Conservation (phyloP, 1,140 invertebrate genomes). For the Trichonephila clavipes region DNA sequence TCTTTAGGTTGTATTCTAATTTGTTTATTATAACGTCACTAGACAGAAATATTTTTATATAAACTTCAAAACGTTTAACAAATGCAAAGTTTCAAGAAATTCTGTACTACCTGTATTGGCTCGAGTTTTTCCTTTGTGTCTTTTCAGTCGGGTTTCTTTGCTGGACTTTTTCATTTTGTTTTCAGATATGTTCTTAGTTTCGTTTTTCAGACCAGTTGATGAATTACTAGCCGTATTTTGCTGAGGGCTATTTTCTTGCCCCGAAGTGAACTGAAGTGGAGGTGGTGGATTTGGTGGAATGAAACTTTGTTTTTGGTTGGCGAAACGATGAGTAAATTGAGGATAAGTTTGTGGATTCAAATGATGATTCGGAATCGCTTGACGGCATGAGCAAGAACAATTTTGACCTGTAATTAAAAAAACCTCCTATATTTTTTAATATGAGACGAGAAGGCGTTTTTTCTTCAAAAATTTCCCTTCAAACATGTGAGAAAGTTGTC, state of each 20-base stretch:
- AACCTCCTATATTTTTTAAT: neutral
- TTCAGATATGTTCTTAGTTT: neutral
- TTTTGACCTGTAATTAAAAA: neutral
- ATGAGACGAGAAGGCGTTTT: no score
- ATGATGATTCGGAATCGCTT: neutral
- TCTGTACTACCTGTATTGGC: slow-evolving; percentile 44
- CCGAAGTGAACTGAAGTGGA: neutral
- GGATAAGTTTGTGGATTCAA: neutral
- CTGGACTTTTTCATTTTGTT: slow-evolving; percentile 28
- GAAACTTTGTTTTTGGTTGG: neutral
- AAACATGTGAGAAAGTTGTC: no score
- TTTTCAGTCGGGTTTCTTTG: neutral
- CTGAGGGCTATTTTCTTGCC: neutral
- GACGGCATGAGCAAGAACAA: slow-evolving; percentile 44
- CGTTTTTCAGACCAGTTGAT: neutral
- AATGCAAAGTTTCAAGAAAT: no score
- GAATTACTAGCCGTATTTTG: neutral
- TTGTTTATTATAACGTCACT: no score
- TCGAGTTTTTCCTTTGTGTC: slow-evolving; percentile 33
- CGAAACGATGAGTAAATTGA: neutral
- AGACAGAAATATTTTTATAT: no score
- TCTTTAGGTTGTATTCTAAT: no score
- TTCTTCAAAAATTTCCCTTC: no score
- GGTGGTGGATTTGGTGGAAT: neutral
- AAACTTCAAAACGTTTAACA: no score